Evolutionary conservation across 2,113 vertebrate species (phyloP).

Genomic region (Poeciliopsis retropinna): DNA sequence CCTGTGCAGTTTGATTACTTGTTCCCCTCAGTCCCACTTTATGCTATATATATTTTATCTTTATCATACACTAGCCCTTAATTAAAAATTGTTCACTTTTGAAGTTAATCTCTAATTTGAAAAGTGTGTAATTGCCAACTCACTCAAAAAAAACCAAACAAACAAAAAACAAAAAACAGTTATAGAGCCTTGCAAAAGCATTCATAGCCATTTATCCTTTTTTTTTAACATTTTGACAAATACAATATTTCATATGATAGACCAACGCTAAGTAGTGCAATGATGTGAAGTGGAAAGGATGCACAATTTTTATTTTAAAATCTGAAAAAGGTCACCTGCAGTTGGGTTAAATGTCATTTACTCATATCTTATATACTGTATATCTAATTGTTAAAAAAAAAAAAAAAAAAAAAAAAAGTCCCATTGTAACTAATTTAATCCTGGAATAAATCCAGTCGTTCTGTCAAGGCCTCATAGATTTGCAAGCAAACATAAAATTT

Average conservation of each 20-base stretch:
- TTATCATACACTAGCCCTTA: conserved; percentile 61
- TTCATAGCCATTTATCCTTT: not conserved
- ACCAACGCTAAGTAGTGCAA: not conserved
- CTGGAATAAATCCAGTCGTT: not conserved
- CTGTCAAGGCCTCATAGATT: not conserved
- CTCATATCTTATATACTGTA: too few relatives aligned
- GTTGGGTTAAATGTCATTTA: not conserved
- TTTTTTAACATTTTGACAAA: not conserved
- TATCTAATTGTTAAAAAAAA: not conserved
- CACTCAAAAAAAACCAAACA: too few relatives aligned
- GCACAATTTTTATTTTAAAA: not conserved
- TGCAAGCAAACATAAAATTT: not conserved
- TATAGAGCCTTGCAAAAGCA: not conserved
- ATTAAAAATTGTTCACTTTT: conserved; percentile 61
- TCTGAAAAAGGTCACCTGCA: not conserved
- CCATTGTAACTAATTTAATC: not conserved
- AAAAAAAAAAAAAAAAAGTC: not conserved
- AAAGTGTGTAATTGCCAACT: conserved; percentile 16
- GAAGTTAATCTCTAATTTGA: conserved; percentile 43
- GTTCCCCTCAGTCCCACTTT: conserved; percentile 41
- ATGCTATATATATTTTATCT: not conserved
- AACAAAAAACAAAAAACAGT: too few relatives aligned
- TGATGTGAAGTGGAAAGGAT: not conserved
- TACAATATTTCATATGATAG: not conserved
- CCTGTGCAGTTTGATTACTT: conserved; percentile 74